Evolutionary conservation across 2,888 invertebrate species (phyloP).

Genomic region (Bombyx huttoni): DNA sequence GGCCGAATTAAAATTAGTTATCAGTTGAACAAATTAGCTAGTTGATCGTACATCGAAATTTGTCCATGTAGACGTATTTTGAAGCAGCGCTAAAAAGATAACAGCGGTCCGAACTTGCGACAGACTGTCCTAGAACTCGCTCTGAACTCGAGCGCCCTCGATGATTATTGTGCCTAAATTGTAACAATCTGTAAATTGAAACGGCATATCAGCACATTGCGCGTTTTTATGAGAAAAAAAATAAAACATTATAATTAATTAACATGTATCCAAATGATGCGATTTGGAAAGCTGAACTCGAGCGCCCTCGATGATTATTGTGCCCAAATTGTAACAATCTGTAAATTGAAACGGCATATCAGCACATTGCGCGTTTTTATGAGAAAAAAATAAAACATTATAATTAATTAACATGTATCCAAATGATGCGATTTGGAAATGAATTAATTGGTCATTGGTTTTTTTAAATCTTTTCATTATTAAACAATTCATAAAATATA

Average conservation of each 20-base stretch:
- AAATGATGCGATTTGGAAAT: no score
- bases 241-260: no score
- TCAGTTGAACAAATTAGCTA: background rate
- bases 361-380: conserved; percentile 9
- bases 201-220: conserved; percentile 19
- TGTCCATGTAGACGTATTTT: conserved; percentile 13
- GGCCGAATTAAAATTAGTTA: background rate
- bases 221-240: conserved; percentile 5
- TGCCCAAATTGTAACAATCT: conserved; percentile 32
- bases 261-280: no score
- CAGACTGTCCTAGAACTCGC: conserved; percentile 60
- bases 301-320: conserved; percentile 47
- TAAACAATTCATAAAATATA: background rate
- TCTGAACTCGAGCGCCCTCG: conserved; percentile 59
- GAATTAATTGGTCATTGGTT: background rate
- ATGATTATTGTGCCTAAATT: conserved; percentile 34
- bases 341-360: conserved; percentile 24
- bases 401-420: no score
- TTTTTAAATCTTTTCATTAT: background rate
- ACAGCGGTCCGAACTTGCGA: conserved; percentile 43
- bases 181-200: conserved; percentile 23
- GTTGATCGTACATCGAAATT: conserved; percentile 1
- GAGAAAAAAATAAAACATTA: conserved; percentile 1
- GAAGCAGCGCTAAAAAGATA: conserved; percentile 25
- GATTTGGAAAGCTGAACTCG: conserved; percentile 31